Evolutionary conservation across 1,140 invertebrate genomes (phyloP).

Genomic region (Leucophenga varia): DNA sequence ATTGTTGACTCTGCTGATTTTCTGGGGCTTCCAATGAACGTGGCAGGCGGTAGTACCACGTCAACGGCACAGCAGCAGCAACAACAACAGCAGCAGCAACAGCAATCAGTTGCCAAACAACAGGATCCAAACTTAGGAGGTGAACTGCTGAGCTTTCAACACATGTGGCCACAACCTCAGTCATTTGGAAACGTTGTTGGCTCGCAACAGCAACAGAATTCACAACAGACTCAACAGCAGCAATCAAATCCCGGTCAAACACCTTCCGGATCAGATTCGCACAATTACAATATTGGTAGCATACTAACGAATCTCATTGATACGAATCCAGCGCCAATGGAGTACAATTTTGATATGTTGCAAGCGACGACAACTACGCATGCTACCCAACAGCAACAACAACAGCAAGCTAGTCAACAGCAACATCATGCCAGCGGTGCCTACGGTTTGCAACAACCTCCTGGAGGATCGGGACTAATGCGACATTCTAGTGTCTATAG

Average conservation of each 20-base stretch:
- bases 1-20: slow-evolving; percentile 51
- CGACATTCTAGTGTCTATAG: slow-evolving; percentile 41
- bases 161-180: slow-evolving; percentile 41
- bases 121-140: slow-evolving; percentile 32
- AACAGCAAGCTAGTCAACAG: slow-evolving; percentile 28
- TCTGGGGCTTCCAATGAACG: slow-evolving; percentile 52
- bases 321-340: slow-evolving; percentile 45
- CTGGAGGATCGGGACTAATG: slow-evolving; percentile 26
- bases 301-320: slow-evolving; percentile 56
- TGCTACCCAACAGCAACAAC: slow-evolving; percentile 29
- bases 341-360: slow-evolving; percentile 51
- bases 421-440: slow-evolving; percentile 32
- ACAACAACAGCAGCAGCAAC: slow-evolving; percentile 28
- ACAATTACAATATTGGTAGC: slow-evolving; percentile 54
- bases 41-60: slow-evolving; percentile 22
- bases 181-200: slow-evolving; percentile 16
- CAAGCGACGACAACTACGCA: slow-evolving; percentile 25
- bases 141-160: slow-evolving; percentile 48
- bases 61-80: slow-evolving; percentile 34
- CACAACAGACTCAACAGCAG: slow-evolving; percentile 34
- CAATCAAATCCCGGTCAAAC: slow-evolving; percentile 21
- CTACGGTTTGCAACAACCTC: slow-evolving; percentile 19
- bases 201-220: slow-evolving; percentile 28
- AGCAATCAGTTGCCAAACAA: slow-evolving; percentile 17
- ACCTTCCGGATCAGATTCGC: slow-evolving; percentile 30